phyloP scores from a whole-genome alignment of 2,888 invertebrate species.

The Acronicta alni region DNA sequence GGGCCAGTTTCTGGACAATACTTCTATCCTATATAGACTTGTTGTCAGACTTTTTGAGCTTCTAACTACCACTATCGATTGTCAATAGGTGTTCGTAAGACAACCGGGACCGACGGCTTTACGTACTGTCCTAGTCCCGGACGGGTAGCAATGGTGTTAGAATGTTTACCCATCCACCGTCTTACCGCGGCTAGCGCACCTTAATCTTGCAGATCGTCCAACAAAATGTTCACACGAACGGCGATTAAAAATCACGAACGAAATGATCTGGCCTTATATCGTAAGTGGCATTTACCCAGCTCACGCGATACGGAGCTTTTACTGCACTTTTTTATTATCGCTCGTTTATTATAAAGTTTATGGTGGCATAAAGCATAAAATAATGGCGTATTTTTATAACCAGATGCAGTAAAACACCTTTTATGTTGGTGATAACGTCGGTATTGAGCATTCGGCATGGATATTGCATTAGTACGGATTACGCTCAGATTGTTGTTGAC shows the following conservation, averaged over 20 bases:
- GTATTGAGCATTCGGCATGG: slow-evolving; percentile 67
- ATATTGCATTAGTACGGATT: slow-evolving; percentile 60
- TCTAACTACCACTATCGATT: too few relatives aligned
- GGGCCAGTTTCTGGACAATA: too few relatives aligned
- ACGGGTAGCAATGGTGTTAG: too few relatives aligned
- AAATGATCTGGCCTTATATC: slow-evolving; percentile 56
- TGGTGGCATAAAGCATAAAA: slow-evolving; percentile 83
- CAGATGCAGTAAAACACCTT: slow-evolving; percentile 85
- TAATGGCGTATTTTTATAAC: slow-evolving; percentile 85
- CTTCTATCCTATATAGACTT: too few relatives aligned
- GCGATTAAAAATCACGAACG: slow-evolving; percentile 49
- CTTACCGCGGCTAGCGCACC: too few relatives aligned
- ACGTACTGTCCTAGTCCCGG: too few relatives aligned
- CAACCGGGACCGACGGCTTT: too few relatives aligned
- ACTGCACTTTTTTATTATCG: slow-evolving; percentile 78
- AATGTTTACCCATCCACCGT: too few relatives aligned
- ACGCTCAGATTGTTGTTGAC: slow-evolving; percentile 28
- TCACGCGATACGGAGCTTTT: slow-evolving; percentile 78
- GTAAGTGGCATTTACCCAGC: slow-evolving; percentile 62
- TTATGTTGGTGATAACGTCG: slow-evolving; percentile 80
- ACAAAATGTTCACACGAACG: background rate
- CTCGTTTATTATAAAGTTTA: slow-evolving; percentile 88
- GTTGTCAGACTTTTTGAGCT: too few relatives aligned
- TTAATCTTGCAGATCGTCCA: too few relatives aligned
- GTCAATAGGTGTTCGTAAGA: too few relatives aligned